Evolutionary conservation across 1,140 invertebrate genomes (phyloP), one percentile per base, ranked within the genome.

Genomic region (Aphelenchoides fujianensis): DNA sequence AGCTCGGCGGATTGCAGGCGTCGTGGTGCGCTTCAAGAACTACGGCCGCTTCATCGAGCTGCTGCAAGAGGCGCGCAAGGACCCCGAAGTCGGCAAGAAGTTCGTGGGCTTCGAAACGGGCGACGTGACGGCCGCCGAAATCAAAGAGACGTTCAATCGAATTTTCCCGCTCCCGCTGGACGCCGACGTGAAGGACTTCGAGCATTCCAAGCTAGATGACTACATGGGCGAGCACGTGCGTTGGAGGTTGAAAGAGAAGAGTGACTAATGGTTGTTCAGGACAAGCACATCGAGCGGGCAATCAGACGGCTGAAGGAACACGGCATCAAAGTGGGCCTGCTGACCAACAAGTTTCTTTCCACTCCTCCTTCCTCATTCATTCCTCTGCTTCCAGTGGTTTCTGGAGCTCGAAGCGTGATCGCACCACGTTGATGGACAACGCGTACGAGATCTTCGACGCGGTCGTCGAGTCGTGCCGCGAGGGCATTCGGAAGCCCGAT

Each of bases 281-380:
- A 68, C 72, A 32, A 72, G 27, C 52, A 70, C 34, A 73, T 70
- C 1, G 12, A 71, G 16, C 16, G 53, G 32, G n/a, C 69, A 16
- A 70, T 70, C 68, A 31, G 72, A 19, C 30, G 30, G 12, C 27
- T 70, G 12, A 71, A 71, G 72, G 68, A 28, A n/a, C 48, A 69
- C 1, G 68, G 68, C 19, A 2, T 73, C 23, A 70, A 70, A 35
- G 19, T 70, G 9, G 68, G 32, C 30, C 31, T 70, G 68, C 12
- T 70, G 68, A 70, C 68, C 12, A 70, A 70, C 68, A 70, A 70
- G n/a, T n/a, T n/a, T n/a, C n/a, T n/a, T n/a, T n/a, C n/a, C n/a
- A n/a, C n/a, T n/a, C n/a, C n/a, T n/a, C n/a, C n/a, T n/a, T n/a
- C n/a, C n/a, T n/a, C n/a, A n/a, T n/a, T n/a, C n/a, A n/a, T n/a